Evolutionary conservation across 1,140 invertebrate species (phyloP).

Genomic region (Solenopsis invicta): DNA sequence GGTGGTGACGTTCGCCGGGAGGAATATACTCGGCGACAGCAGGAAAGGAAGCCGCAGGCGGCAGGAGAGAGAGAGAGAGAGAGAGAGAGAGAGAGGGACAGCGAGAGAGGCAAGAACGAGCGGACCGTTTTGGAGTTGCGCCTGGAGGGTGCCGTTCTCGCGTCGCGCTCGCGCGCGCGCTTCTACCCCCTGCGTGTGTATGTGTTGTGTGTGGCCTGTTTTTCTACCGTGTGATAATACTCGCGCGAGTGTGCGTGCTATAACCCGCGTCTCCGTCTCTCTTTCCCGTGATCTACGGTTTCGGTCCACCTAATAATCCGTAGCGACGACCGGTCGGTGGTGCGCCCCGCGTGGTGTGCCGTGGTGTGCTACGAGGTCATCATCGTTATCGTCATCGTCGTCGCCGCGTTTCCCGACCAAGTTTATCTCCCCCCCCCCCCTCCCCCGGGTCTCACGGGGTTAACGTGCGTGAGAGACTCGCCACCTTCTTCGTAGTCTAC

Average conservation of each 20-base stretch:
- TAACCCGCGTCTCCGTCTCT: neutral
- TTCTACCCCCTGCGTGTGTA: constrained; percentile 38
- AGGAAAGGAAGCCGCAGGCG: constrained; percentile 7
- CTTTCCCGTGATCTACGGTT: neutral
- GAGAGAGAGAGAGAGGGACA: constrained; percentile 7
- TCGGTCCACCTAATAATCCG: neutral
- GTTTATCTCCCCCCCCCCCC: no score
- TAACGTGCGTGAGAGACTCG: no score
- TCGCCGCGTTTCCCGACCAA: no score
- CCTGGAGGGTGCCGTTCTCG: no score
- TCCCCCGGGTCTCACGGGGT: no score
- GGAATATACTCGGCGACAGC: constrained; percentile 29
- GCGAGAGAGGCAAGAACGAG: no score
- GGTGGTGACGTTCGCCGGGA: constrained; percentile 26
- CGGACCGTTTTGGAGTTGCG: no score
- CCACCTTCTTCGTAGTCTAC: no score
- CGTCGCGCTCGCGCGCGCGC: constrained; percentile 30
- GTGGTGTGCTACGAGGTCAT: no score
- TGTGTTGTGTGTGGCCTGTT: constrained; percentile 55
- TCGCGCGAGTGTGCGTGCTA: constrained; percentile 47
- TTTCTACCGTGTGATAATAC: constrained; percentile 57
- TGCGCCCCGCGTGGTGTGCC: no score
- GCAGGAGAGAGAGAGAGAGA: neutral
- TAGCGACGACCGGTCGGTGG: no score
- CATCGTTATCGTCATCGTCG: no score